Evolutionary conservation across 2,888 invertebrate species (phyloP), one percentile per base, ranked within the genome.

Genomic region (Dynastes hyllus): DNA sequence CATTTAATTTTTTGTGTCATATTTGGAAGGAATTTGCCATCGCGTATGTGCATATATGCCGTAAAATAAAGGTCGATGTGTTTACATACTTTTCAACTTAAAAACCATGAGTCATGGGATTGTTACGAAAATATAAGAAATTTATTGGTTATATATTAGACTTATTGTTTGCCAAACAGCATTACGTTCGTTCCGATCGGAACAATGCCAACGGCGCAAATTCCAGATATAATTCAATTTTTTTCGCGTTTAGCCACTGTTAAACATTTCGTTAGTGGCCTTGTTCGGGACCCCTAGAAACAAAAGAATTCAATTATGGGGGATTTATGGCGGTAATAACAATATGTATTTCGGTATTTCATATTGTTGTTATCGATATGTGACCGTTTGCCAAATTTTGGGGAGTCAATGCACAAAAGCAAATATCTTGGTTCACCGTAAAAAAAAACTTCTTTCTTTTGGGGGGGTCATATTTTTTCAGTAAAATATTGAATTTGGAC

Each of bases 271-370:
- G 63, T 63, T 63, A 63, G 63, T 63, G 63, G 63, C 29, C 63
- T 27, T 29, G 32, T 9, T 32, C 32, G 63, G n/a, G 13, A 32
- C 63, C 63, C 29, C 63, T 32, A 32, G 32, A 29, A 63, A 69
- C 69, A 29, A 51, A 27, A 69, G 51, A 69, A 69, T 51, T 69
- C 69, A 51, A 51, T 69, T 51, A 69, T 69, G 13, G 50, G 5
- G 27, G 27, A 69, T 69, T 69, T 69, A 69, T 51, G 69, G n/a
- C 50, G 69, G 69, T 29, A 50, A 69, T 69, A 69, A 69, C 51
- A 69, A 69, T 69, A 69, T 69, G 69, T 69, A 51, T 66, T 66
- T 66, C 55, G 66, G 22, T 66, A 66, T 40, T 66, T 66, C 51
- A 51, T 69, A 69, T 51, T 51, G 69, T n/a, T 51, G 22, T 29